phyloP scores from a whole-genome alignment of 2,113 vertebrate species.

The Eulacestoma nigropectus region DNA sequence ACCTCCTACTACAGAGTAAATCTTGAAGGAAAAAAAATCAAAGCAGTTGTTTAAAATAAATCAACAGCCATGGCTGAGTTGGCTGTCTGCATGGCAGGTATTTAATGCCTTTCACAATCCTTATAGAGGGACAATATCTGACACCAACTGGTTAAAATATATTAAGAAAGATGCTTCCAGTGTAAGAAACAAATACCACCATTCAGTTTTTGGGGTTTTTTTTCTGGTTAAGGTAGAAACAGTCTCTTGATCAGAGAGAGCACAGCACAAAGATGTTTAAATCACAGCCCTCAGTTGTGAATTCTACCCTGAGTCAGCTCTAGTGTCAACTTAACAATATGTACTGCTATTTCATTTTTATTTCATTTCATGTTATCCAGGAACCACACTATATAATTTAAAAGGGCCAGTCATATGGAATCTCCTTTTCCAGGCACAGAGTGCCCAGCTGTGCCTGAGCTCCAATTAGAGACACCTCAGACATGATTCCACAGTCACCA shows the following conservation, averaged over 20 bases:
- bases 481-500: too few relatives aligned
- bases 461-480: neutral
- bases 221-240: neutral
- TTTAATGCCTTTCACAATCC: neutral
- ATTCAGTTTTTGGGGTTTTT: neutral
- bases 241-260: neutral
- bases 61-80: neutral
- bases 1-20: neutral
- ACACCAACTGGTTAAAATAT: neutral
- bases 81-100: neutral
- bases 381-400: neutral
- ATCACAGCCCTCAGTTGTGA: neutral
- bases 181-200: neutral
- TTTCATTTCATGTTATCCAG: neutral
- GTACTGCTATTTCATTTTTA: neutral
- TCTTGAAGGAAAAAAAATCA: constrained; percentile 4
- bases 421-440: neutral
- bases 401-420: neutral
- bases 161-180: neutral
- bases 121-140: neutral
- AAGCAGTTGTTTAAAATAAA: constrained; percentile 16
- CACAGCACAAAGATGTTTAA: neutral
- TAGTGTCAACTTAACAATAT: neutral
- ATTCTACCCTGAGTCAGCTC: neutral
- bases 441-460: neutral